Percentiles rank a stretch among this genome's conserved stretches.
phyloP scores from a whole-genome alignment of 2,113 vertebrate species.

The Muntiacus muntjak region DNA sequence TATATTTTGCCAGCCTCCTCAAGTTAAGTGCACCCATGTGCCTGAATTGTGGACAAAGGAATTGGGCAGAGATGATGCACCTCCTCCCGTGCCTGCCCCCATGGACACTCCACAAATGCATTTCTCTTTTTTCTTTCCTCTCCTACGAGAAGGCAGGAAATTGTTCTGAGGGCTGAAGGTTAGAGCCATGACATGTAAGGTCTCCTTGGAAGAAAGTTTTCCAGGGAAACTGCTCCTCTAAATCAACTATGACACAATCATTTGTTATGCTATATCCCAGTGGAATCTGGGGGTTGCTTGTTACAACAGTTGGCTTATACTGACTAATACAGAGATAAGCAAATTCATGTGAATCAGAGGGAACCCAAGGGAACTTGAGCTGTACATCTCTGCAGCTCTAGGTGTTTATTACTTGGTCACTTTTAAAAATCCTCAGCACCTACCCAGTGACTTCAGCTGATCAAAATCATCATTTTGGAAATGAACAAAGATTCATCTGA shows the following conservation, averaged over 20 bases:
- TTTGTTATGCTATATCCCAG: background rate
- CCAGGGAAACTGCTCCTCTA: background rate
- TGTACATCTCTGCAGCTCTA: background rate
- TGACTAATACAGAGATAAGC: background rate
- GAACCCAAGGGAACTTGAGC: background rate
- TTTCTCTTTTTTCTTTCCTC: background rate
- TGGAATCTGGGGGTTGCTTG: background rate
- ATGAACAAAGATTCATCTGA: background rate
- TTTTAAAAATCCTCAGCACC: conserved; percentile 25
- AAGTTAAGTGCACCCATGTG: background rate
- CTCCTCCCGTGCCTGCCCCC: background rate
- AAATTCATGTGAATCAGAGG: background rate
- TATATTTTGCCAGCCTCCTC: background rate
- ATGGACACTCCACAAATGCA: background rate
- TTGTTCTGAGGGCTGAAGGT: background rate
- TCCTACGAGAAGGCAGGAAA: background rate
- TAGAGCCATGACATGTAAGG: background rate
- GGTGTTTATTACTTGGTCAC: conserved; percentile 9
- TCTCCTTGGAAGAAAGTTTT: background rate
- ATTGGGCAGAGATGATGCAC: background rate
- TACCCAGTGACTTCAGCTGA: conserved; percentile 1
- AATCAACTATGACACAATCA: background rate
- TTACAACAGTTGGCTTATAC: background rate
- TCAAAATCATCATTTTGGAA: conserved; percentile 30
- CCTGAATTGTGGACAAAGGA: background rate